Base-by-base conservation (phyloP, 2,797 vertebrate species). In the Austrolebias charrua region DNA sequence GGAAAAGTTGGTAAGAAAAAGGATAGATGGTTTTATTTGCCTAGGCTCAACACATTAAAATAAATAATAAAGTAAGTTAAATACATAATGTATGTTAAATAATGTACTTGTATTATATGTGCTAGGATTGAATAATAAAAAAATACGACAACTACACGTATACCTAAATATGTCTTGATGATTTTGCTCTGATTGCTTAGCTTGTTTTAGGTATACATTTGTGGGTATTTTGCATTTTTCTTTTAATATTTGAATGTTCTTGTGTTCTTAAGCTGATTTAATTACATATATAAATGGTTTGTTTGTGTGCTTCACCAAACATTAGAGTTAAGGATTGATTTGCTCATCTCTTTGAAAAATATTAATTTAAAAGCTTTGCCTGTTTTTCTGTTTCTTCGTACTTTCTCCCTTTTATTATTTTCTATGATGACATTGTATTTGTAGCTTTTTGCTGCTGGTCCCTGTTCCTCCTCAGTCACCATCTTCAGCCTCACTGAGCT, bases 381-480 rank as follows among this genome's bases (percentile, higher is more conserved):
- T 80, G 57, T 85, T 86, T 82, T 84, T 79, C 65, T 54, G 58
- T 76, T 68, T 66, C 58, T 79, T 87, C 64, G 81, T 64, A 73
- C 59, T 75, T 63, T 42, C 51, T 71, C 51, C 57, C 54, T 69
- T 80, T 81, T 71, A 81, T 84, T 83, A 75, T 51, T 65, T 69
- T 63, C 77, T 75, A 73, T 82, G 80, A 86, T 85, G 81, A 86
- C 80, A 62, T 24, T 71, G 38, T 68, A 74, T 75, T 82, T n/a
- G n/a, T n/a, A n/a, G n/a, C n/a, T n/a, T n/a, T n/a, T n/a, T n/a
- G n/a, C n/a, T n/a, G n/a, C n/a, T n/a, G n/a, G n/a, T n/a, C n/a
- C n/a, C n/a, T n/a, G n/a, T n/a, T n/a, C n/a, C n/a, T n/a, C n/a
- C n/a, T n/a, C n/a, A n/a, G n/a, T n/a, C n/a, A n/a, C n/a, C n/a